Evolutionary conservation across 2,797 vertebrate species (phyloP).

Genomic region (Calcarius lapponicus): DNA sequence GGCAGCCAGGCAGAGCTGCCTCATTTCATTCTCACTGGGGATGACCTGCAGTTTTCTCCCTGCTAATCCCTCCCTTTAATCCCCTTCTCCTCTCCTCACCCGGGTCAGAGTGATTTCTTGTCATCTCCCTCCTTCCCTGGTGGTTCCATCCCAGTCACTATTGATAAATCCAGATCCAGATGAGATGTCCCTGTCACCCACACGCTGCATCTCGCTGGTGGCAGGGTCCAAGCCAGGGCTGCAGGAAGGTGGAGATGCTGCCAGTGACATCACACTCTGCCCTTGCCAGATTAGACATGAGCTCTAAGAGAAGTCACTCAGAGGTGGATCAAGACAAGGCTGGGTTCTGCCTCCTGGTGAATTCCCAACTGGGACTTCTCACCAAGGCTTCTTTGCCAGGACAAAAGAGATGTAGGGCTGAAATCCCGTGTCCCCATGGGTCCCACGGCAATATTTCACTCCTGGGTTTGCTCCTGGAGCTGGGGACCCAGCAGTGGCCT

Average conservation of each 20-base stretch:
- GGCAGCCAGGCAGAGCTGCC: background rate
- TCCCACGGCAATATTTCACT: rapidly evolving
- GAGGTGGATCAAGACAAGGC: background rate
- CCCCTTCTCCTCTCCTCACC: slow-evolving; percentile 28
- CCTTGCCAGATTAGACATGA: rapidly evolving
- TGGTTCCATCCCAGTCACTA: background rate
- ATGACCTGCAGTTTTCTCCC: slow-evolving; percentile 55
- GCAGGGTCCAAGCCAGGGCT: background rate
- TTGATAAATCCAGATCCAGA: background rate
- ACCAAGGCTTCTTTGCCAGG: background rate
- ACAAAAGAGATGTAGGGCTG: rapidly evolving
- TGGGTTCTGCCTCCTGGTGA: background rate
- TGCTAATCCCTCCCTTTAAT: slow-evolving; percentile 5
- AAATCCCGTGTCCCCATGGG: rapidly evolving
- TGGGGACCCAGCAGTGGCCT: background rate
- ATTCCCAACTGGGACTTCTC: rapidly evolving
- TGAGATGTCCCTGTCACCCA: background rate
- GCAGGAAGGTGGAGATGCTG: background rate
- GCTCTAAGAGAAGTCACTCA: rapidly evolving
- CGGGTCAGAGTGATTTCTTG: background rate
- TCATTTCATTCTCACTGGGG: slow-evolving; percentile 72
- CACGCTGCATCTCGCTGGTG: rapidly evolving
- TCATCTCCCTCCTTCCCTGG: background rate
- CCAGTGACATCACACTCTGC: background rate
- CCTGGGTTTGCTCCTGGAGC: background rate